Conservation (phyloP, 2,888 invertebrate species). For the Nysson spinosus region DNA sequence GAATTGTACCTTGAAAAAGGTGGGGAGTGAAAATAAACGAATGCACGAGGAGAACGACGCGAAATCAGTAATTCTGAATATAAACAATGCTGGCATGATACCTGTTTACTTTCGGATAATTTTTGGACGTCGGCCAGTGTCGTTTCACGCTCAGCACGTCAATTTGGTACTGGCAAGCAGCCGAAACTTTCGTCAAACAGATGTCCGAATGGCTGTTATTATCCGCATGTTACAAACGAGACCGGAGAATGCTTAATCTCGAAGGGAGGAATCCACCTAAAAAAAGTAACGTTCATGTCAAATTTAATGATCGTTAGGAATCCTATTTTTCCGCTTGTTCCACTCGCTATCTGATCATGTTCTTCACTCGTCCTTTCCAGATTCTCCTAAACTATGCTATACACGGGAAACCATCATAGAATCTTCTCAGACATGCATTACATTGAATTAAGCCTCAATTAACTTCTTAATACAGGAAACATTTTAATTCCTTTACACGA, state of each 20-base stretch:
- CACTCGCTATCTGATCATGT: too few species aligned
- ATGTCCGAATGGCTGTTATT: constrained; percentile 52
- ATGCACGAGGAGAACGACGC: constrained; percentile 2
- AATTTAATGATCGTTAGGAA: constrained; percentile 33
- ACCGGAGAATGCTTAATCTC: constrained; percentile 37
- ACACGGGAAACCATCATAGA: too few species aligned
- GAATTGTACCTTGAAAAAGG: too few species aligned
- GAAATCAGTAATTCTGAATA: constrained; percentile 25
- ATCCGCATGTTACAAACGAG: constrained; percentile 40
- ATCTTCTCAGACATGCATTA: too few species aligned
- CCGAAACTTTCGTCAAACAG: constrained; percentile 60
- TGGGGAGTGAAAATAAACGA: not conserved
- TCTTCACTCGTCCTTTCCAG: too few species aligned
- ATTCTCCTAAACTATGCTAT: too few species aligned
- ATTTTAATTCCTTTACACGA: too few species aligned
- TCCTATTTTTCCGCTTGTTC: not conserved
- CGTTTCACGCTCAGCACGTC: constrained; percentile 49
- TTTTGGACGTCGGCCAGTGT: constrained; percentile 51
- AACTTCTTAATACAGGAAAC: too few species aligned
- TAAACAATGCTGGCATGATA: constrained; percentile 51
- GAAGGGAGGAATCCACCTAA: constrained; percentile 3
- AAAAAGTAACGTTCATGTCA: constrained; percentile 38
- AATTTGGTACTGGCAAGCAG: constrained; percentile 57
- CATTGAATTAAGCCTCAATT: too few species aligned
- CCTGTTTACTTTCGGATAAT: constrained; percentile 59